These are phyloP conservation scores for Acipenser ruthenus DNA, from an alignment of 2,797 vertebrate species.

Conservation along the genomic window DNA sequence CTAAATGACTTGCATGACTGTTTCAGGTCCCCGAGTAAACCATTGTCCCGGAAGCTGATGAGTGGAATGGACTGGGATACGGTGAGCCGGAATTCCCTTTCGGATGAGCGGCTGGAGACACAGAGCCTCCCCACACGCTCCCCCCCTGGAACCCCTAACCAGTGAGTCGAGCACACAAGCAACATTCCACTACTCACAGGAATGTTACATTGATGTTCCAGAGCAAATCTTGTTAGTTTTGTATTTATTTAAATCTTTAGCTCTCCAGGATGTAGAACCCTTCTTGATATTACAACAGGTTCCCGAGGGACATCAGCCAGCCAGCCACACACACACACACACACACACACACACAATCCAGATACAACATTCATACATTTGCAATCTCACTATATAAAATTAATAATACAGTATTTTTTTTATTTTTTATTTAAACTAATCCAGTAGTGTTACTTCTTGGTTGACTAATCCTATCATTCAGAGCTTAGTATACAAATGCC, in stretches of 20 bases:
- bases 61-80: constrained; percentile 86
- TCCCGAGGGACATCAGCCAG: background rate
- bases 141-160: constrained; percentile 90
- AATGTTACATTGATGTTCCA: background rate
- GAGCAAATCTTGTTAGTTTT: background rate
- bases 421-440: too few relatives aligned
- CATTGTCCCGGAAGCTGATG: constrained; percentile 79
- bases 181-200: background rate
- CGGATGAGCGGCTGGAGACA: constrained; percentile 91
- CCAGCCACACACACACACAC: constrained; percentile 1
- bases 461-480: too few relatives aligned
- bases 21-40: constrained; percentile 90
- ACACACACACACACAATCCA: background rate
- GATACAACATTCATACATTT: too few relatives aligned
- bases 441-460: too few relatives aligned
- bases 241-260: background rate
- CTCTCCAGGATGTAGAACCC: background rate
- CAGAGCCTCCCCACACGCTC: constrained; percentile 92
- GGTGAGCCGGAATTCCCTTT: constrained; percentile 87
- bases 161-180: constrained; percentile 67
- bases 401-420: too few relatives aligned
- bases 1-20: background rate
- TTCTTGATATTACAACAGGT: too few relatives aligned
- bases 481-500: too few relatives aligned
- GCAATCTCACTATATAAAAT: too few relatives aligned